phyloP scores from a whole-genome alignment of 2,797 vertebrate genomes.

The Oophaga sylvatica region DNA sequence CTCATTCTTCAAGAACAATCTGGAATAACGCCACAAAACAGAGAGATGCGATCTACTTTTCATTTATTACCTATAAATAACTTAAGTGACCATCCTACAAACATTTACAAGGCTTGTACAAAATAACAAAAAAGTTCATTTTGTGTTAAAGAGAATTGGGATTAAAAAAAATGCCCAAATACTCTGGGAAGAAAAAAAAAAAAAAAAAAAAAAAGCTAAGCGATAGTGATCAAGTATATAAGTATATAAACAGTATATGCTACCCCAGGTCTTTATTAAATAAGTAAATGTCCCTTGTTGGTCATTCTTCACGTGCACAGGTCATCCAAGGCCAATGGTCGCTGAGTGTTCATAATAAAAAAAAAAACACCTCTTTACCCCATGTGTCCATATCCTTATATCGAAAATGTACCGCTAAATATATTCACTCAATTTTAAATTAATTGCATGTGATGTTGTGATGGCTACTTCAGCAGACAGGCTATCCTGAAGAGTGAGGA shows the following conservation, averaged over 20 bases:
- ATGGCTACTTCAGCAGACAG: not conserved
- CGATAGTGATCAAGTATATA: constrained; percentile 40
- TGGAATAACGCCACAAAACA: not conserved
- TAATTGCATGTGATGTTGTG: constrained; percentile 3
- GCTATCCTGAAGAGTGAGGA: not conserved
- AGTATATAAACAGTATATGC: constrained; percentile 48
- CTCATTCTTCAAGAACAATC: too few relatives aligned
- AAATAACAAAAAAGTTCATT: constrained; percentile 39
- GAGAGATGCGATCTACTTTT: constrained; percentile 36
- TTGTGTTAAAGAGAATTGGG: constrained; percentile 32
- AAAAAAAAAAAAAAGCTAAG: constrained; percentile 8
- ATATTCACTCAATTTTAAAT: constrained; percentile 4
- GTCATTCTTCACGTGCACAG: constrained; percentile 1
- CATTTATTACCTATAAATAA: constrained; percentile 57
- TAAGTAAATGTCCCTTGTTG: constrained; percentile 6
- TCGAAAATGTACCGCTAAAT: constrained; percentile 34
- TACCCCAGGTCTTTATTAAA: constrained; percentile 37
- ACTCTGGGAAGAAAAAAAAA: constrained; percentile 7
- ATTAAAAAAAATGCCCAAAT: constrained; percentile 7
- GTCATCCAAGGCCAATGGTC: constrained; percentile 16
- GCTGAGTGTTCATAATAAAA: not conserved
- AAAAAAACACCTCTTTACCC: not conserved
- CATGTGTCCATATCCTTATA: not conserved
- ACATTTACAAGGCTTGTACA: constrained; percentile 52
- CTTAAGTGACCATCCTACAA: constrained; percentile 47